Conservation (phyloP, 2,888 invertebrate species). For the Eretmocerus hayati region DNA sequence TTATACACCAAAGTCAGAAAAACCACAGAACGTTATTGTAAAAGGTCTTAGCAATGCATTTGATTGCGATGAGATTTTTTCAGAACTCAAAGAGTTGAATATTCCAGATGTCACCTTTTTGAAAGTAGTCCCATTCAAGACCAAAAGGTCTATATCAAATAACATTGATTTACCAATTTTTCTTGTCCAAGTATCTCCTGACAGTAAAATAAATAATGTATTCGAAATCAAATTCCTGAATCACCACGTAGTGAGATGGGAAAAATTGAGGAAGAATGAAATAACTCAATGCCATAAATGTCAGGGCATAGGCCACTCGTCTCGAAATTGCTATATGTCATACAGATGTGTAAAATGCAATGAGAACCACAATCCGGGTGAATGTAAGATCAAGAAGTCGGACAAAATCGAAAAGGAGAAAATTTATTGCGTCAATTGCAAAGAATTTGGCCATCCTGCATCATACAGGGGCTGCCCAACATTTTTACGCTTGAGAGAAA, state of each 20-base stretch:
- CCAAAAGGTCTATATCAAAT: neutral
- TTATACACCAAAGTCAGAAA: slow-evolving; percentile 5
- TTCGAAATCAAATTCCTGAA: no score
- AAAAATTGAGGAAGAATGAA: no score
- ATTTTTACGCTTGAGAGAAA: no score
- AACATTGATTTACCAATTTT: neutral
- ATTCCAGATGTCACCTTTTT: slow-evolving; percentile 1
- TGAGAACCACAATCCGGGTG: neutral
- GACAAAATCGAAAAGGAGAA: neutral
- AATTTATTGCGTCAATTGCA: neutral
- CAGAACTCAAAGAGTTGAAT: neutral
- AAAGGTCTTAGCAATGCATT: slow-evolving; percentile 11
- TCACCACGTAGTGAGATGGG: no score
- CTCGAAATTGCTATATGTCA: neutral
- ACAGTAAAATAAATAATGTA: no score
- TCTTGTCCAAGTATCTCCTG: no score
- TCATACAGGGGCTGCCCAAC: no score
- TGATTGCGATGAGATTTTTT: slow-evolving; percentile 8
- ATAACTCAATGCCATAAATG: neutral
- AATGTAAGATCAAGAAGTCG: no score
- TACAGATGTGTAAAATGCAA: neutral
- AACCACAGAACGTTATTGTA: slow-evolving; percentile 9
- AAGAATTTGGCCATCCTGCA: no score
- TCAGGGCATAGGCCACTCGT: neutral
- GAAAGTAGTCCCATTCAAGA: neutral